phyloP scores from a whole-genome alignment of 2,888 invertebrate species.

The Periphyllus acericola region DNA sequence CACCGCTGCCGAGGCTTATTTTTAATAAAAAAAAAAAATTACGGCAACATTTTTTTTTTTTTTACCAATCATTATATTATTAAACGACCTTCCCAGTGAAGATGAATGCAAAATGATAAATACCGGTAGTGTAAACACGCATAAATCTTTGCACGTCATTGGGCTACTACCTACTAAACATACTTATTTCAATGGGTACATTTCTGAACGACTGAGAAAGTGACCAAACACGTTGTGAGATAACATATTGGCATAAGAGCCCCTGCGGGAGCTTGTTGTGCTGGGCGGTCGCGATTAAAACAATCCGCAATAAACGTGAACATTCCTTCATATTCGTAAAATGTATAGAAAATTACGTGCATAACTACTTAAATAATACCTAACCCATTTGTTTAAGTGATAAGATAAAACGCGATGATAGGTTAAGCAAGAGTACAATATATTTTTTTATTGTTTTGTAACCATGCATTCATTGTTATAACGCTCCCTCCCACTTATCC shows the following conservation, averaged over 20 bases:
- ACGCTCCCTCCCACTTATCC: background rate
- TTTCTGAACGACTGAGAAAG: constrained; percentile 55
- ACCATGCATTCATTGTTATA: background rate
- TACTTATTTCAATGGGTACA: constrained; percentile 40
- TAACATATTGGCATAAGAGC: constrained; percentile 41
- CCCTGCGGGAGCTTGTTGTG: constrained; percentile 12
- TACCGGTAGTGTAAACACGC: constrained; percentile 47
- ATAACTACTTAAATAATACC: background rate
- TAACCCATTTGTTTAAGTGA: background rate
- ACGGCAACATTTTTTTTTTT: background rate
- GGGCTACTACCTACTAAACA: background rate
- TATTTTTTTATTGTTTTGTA: background rate
- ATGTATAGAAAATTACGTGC: background rate
- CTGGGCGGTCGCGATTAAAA: constrained; percentile 17
- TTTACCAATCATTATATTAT: constrained; percentile 4
- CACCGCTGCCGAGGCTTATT: too few species aligned
- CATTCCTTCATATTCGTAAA: constrained; percentile 50
- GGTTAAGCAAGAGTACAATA: background rate
- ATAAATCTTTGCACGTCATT: constrained; percentile 32
- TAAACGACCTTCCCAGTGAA: constrained; percentile 44
- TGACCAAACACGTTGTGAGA: constrained; percentile 56
- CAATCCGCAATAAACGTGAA: constrained; percentile 29
- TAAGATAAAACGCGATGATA: constrained; percentile 1
- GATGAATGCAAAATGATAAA: constrained; percentile 34
- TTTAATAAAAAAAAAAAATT: too few species aligned